Conservation (phyloP, 2,888 invertebrate genomes). For the Elmis aenea region DNA sequence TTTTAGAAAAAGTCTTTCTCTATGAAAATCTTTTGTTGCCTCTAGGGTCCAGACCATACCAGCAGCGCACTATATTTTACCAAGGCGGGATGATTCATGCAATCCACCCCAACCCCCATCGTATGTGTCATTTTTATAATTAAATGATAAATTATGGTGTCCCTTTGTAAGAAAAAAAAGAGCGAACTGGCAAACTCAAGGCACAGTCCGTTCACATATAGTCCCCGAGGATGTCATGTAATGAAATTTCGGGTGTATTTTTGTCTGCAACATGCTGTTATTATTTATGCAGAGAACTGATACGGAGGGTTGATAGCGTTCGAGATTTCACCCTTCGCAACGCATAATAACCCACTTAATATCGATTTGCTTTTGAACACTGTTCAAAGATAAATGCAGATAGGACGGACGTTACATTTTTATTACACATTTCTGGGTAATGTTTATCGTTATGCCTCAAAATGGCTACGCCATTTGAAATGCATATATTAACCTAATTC, state of each 20-base stretch:
- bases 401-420: no score
- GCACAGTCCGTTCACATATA: slow-evolving; percentile 3
- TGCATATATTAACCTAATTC: no score
- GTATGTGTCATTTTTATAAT: slow-evolving; percentile 13
- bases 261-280: slow-evolving; percentile 4
- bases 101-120: slow-evolving; percentile 9
- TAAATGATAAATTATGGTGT: slow-evolving; percentile 11
- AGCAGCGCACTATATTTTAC: slow-evolving; percentile 7
- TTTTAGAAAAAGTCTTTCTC: no score
- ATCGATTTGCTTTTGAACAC: slow-evolving; percentile 5
- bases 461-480: no score
- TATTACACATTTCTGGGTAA: no score
- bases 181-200: no score
- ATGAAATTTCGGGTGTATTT: slow-evolving; percentile 4
- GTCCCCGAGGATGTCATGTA: not conserved
- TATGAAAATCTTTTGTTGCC: no score
- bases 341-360: slow-evolving; percentile 6
- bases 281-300: slow-evolving; percentile 7
- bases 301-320: slow-evolving; percentile 2
- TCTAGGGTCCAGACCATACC: no score
- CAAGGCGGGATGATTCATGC: slow-evolving; percentile 8
- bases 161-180: slow-evolving; percentile 1
- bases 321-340: slow-evolving; percentile 3
- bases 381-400: no score
- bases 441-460: no score